A percentile compares a stretch with the other conserved stretches of the same genome.
phyloP scores from a whole-genome alignment of 2,888 invertebrate species.

The Odontocolon sp. region DNA sequence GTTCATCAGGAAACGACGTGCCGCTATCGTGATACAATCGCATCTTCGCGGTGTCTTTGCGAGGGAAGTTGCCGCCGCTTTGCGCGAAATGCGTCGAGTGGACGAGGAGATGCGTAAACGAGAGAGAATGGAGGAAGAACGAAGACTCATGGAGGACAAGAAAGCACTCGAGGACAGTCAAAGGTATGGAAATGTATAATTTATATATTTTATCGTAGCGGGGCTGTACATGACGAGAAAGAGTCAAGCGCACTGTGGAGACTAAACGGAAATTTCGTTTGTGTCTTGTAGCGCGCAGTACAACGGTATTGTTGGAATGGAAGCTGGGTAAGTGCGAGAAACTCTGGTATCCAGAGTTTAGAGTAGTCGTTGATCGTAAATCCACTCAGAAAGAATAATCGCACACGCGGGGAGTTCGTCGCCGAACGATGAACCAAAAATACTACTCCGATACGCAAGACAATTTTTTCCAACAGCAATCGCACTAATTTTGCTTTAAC shows the following conservation, averaged over 20 bases:
- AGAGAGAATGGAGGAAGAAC: constrained; percentile 88
- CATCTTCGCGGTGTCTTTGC: constrained; percentile 95
- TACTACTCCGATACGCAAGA: neutral
- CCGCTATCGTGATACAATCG: constrained; percentile 92
- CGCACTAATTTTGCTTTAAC: constrained; percentile 21
- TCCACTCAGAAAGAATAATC: constrained; percentile 49
- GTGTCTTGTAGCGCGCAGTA: constrained; percentile 81
- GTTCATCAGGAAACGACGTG: constrained; percentile 90
- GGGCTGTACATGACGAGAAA: neutral
- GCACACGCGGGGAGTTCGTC: constrained; percentile 10
- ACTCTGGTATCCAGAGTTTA: constrained; percentile 36
- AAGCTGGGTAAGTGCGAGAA: constrained; percentile 81
- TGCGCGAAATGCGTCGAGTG: constrained; percentile 92
- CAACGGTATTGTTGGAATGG: constrained; percentile 82
- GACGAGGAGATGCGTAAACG: constrained; percentile 93
- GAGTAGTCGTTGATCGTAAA: constrained; percentile 39
- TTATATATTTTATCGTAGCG: neutral
- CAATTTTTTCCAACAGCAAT: constrained; percentile 7
- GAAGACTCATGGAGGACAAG: constrained; percentile 82
- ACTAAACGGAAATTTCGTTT: constrained; percentile 68
- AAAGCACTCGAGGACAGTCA: constrained; percentile 85
- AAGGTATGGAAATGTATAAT: constrained; percentile 79
- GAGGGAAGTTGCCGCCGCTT: constrained; percentile 92
- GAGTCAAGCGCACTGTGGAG: constrained; percentile 22
- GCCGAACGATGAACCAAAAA: constrained; percentile 5